Conservation (phyloP, 2,888 invertebrate genomes). For the Cosmorhoe ocellata region DNA sequence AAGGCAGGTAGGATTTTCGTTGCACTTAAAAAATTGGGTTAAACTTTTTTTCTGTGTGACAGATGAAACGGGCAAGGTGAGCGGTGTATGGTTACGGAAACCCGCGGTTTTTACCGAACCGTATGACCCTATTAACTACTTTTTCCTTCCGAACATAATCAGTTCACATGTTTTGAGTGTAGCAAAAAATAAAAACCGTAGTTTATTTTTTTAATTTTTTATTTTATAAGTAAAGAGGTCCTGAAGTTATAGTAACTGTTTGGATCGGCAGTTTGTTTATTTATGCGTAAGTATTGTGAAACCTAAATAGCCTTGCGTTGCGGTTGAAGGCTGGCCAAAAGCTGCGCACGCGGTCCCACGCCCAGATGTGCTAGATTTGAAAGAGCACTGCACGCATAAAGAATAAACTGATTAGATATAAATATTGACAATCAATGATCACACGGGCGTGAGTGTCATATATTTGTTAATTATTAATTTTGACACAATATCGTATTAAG, state of each 20-base stretch:
- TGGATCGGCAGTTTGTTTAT: constrained; percentile 55
- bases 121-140: constrained; percentile 72
- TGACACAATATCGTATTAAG: constrained; percentile 30
- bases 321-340: constrained; percentile 75
- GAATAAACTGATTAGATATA: constrained; percentile 55
- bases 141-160: constrained; percentile 56
- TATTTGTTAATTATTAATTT: constrained; percentile 26
- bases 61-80: constrained; percentile 74
- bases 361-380: constrained; percentile 51
- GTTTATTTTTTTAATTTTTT: constrained; percentile 18
- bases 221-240: constrained; percentile 35
- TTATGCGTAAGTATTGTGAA: constrained; percentile 61
- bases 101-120: constrained; percentile 61
- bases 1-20: constrained; percentile 72
- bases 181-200: constrained; percentile 36
- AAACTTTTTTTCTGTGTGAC: constrained; percentile 63
- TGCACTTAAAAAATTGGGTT: constrained; percentile 72
- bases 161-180: constrained; percentile 57
- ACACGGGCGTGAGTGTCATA: constrained; percentile 26
- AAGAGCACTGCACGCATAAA: constrained; percentile 55
- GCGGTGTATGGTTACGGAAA: constrained; percentile 79
- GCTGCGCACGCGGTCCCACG: constrained; percentile 54
- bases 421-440: constrained; percentile 37
- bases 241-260: constrained; percentile 45
- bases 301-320: constrained; percentile 65